Percentiles rank a stretch among this genome's conserved stretches.
Evolutionary conservation across 2,113 vertebrate species (phyloP).

Genomic region (Podocnemis expansa): DNA sequence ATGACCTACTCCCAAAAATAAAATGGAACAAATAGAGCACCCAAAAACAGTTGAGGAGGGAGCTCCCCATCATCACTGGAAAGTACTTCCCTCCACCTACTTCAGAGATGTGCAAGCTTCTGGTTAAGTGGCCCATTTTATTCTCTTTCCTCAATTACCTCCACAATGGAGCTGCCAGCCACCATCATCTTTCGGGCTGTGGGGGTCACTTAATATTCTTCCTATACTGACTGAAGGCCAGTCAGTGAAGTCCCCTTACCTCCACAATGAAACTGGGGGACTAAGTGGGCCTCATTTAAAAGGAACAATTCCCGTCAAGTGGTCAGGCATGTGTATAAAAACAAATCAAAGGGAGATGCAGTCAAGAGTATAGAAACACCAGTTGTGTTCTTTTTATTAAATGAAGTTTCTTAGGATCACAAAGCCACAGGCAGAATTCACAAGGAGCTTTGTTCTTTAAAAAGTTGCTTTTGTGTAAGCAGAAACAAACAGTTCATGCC

Average conservation of each 20-base stretch:
- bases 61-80: background rate
- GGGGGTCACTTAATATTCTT: background rate
- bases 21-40: background rate
- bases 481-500: background rate
- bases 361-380: background rate
- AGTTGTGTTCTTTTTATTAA: background rate
- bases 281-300: background rate
- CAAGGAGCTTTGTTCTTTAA: background rate
- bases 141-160: background rate
- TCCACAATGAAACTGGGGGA: background rate
- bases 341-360: background rate
- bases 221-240: background rate
- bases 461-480: background rate
- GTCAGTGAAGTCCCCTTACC: background rate
- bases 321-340: background rate
- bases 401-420: background rate
- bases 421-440: background rate
- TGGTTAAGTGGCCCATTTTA: background rate
- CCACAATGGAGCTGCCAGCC: background rate
- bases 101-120: background rate
- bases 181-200: background rate
- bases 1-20: background rate
- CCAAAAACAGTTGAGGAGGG: fast-evolving
- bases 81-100: background rate
- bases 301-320: background rate